Evolutionary conservation across 2,888 invertebrate species (phyloP).

Genomic region (Scaeva pyrastri): DNA sequence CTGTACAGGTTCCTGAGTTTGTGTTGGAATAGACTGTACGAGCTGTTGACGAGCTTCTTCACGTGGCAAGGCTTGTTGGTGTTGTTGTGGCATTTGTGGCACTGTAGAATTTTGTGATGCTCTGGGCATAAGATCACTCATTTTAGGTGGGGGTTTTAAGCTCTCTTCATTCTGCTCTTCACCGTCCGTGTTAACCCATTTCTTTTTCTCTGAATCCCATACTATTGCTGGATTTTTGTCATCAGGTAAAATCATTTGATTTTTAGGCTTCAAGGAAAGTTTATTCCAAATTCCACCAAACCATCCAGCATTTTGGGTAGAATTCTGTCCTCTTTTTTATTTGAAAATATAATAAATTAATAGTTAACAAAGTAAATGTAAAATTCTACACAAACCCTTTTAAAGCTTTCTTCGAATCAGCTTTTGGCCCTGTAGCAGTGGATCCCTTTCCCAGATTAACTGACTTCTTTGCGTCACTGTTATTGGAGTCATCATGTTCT

Average conservation of each 20-base stretch:
- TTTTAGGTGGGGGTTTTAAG: conserved; percentile 89
- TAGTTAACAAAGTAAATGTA: no score
- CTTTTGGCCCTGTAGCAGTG: conserved; percentile 53
- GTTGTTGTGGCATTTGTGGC: conserved; percentile 51
- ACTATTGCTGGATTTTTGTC: conserved; percentile 97
- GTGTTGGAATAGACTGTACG: conserved; percentile 57
- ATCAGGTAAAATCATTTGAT: conserved; percentile 98
- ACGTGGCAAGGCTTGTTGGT: conserved; percentile 41
- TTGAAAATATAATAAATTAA: background rate
- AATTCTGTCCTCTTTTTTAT: conserved; percentile 76
- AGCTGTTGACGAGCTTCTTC: conserved; percentile 34
- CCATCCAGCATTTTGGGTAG: conserved; percentile 87
- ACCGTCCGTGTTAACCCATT: conserved; percentile 93
- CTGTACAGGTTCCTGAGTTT: conserved; percentile 53
- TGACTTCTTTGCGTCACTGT: conserved; percentile 43
- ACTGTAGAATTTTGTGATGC: conserved; percentile 46
- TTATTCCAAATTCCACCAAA: conserved; percentile 94
- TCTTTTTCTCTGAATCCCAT: conserved; percentile 94
- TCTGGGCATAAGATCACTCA: conserved; percentile 84
- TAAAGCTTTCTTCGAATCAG: conserved; percentile 66
- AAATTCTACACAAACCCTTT: conserved; percentile 64
- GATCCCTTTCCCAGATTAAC: conserved; percentile 54
- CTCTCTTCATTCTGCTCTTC: conserved; percentile 86
- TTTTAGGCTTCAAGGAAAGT: conserved; percentile 92
- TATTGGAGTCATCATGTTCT: conserved; percentile 72